Conservation (phyloP, 2,113 vertebrate genomes). For the Lonchura striata region DNA sequence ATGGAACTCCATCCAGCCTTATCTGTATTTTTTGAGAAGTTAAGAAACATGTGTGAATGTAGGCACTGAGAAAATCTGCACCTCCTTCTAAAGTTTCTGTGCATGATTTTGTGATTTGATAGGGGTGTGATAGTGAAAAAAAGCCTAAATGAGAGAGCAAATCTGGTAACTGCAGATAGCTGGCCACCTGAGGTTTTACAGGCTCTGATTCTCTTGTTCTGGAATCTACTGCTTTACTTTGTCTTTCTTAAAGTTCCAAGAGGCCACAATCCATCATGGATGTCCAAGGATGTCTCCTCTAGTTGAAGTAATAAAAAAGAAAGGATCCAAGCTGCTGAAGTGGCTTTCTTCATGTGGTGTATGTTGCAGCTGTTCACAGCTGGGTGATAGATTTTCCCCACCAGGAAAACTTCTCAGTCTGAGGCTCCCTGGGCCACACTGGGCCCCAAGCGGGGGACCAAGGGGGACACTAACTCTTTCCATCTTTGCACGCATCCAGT, state of each 20-base stretch:
- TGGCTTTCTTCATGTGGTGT: background rate
- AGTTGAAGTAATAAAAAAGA: background rate
- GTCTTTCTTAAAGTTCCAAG: background rate
- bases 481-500: background rate
- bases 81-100: background rate
- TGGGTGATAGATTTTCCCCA: background rate
- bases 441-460: background rate
- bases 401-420: background rate
- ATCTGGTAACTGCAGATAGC: background rate
- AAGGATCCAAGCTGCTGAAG: background rate
- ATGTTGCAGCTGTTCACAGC: background rate
- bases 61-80: background rate
- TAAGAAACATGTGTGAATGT: background rate
- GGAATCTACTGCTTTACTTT: background rate
- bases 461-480: background rate
- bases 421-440: background rate
- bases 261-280: background rate
- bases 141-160: background rate
- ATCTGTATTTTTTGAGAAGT: background rate
- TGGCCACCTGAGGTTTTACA: background rate
- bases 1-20: background rate
- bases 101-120: background rate
- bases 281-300: background rate
- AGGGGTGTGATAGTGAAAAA: accelerated
- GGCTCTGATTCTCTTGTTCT: background rate